Conservation (phyloP, 1,140 invertebrate genomes). For the Neelides sp. region DNA sequence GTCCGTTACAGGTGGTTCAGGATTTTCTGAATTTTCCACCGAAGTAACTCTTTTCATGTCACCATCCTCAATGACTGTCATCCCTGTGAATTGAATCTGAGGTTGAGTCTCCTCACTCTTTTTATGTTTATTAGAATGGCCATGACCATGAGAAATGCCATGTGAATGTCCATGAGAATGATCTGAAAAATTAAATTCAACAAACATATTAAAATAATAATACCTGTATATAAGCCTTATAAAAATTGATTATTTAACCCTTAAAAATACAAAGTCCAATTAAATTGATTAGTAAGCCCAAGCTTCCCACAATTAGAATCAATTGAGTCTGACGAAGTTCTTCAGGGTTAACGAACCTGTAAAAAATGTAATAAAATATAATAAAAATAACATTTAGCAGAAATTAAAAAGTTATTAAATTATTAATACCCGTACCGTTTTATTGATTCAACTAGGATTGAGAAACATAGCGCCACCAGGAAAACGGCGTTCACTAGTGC, state of each 20-base stretch:
- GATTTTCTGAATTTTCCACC: too few species aligned
- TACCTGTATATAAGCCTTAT: conserved; percentile 1
- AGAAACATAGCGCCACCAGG: conserved; percentile 82
- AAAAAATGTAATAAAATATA: conserved; percentile 22
- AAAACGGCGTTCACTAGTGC: conserved; percentile 84
- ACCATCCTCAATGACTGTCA: conserved; percentile 52
- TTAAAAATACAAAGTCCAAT: conserved; percentile 63
- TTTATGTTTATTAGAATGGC: conserved; percentile 43
- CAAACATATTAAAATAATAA: too few species aligned
- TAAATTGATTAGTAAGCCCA: conserved; percentile 70
- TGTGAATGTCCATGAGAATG: conserved; percentile 43
- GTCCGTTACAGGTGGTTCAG: too few species aligned
- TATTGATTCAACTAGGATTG: conserved; percentile 75
- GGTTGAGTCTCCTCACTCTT: conserved; percentile 47
- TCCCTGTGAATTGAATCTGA: conserved; percentile 40
- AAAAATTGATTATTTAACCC: conserved; percentile 3
- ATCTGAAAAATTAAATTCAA: conserved; percentile 47
- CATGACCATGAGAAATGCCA: conserved; percentile 53
- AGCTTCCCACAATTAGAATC: conserved; percentile 58
- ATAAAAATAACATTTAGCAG: too few species aligned
- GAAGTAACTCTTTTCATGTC: too few species aligned
- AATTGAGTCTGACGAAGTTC: conserved; percentile 65
- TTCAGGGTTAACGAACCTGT: conserved; percentile 44
- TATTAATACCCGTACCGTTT: conserved; percentile 48
- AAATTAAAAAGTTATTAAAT: too few species aligned